Conservation (phyloP, 2,888 invertebrate genomes). For the Bugulina stolonifera region DNA sequence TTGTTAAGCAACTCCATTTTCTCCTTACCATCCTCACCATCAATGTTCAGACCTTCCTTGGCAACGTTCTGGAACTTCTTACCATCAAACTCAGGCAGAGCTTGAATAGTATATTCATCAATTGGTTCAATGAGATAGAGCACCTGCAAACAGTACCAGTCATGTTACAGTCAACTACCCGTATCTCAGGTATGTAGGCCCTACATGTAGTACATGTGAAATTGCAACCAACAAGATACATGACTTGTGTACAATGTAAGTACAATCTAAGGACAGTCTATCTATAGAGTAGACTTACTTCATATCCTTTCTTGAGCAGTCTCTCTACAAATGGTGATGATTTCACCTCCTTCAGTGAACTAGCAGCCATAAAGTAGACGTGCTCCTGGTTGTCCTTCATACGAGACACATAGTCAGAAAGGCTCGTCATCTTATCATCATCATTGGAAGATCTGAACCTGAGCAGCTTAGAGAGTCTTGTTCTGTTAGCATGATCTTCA, state of each 20-base stretch:
- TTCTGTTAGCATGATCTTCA: slow-evolving; percentile 94
- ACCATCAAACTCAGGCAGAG: slow-evolving; percentile 94
- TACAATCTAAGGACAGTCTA: too few relatives aligned
- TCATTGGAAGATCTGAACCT: slow-evolving; percentile 75
- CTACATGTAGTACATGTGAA: too few relatives aligned
- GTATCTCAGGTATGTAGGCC: too few relatives aligned
- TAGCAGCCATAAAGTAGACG: slow-evolving; percentile 93
- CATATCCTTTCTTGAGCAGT: slow-evolving; percentile 83
- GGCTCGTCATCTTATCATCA: slow-evolving; percentile 62
- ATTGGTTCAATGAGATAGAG: slow-evolving; percentile 90
- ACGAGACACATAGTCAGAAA: slow-evolving; percentile 82
- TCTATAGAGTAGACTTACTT: slow-evolving; percentile 55
- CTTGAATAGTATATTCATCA: slow-evolving; percentile 93
- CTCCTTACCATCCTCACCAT: slow-evolving; percentile 67
- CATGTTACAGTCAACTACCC: too few relatives aligned
- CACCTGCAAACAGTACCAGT: too few relatives aligned
- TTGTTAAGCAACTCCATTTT: slow-evolving; percentile 65
- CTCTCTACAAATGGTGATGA: slow-evolving; percentile 91
- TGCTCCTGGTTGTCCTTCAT: slow-evolving; percentile 92
- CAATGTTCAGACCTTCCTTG: slow-evolving; percentile 86
- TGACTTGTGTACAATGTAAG: too few relatives aligned
- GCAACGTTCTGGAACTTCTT: slow-evolving; percentile 97
- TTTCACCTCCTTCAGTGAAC: slow-evolving; percentile 74
- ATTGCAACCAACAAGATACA: too few relatives aligned
- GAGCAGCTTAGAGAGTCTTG: slow-evolving; percentile 87